Evolutionary conservation across 2,888 invertebrate species (phyloP), one percentile per base, ranked within the genome.

Genomic region (Strigamia transsilvanica): DNA sequence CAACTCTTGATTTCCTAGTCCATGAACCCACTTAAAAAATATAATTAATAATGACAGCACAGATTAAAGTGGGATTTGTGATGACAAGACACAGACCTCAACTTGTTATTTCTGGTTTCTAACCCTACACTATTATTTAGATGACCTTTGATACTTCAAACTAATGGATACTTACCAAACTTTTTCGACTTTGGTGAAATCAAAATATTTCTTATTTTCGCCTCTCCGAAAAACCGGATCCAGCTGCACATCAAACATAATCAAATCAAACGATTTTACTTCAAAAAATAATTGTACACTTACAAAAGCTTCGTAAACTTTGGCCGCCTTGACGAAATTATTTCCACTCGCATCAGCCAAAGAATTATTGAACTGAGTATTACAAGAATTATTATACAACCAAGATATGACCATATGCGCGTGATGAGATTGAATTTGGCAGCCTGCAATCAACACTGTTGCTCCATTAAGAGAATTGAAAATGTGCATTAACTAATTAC

Each of bases 131-230:
- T n/a, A 12, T 13, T 46, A 46, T 46, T 46, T 46, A 10, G 4
- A 46, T 12, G 5, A 46, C 13, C 27, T 27, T 27, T 27, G 27
- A 27, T 27, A 27, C 27, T 27, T n/a, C n/a, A n/a, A n/a, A n/a
- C n/a, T 2, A 27, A 2, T 1, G n/a, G 56, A 1, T 56, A 78
- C 32, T 78, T 10, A 79, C 79, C 79, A 41, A 15, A 79, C 79
- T 79, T 79, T 79, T 4, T 79, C 79, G 4, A 79, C 38, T 79
- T 79, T 79, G 79, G 41, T 79, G 21, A 79, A 79, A 79, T 79
- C 79, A 21, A 79, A 79, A 2, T 10, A 41, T 41, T 42, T 79
- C n/a, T 79, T 79, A 38, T 79, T 38, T 41, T 42, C 21, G 18
- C 79, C 42, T 79, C 41, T 42, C 12, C 79, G 10, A 12, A 79